Percentiles rank a stretch among this genome's conserved stretches.
phyloP scores from a whole-genome alignment of 37 sponge, comb jelly and placozoan genomes.

The Tethya wilhelma region DNA sequence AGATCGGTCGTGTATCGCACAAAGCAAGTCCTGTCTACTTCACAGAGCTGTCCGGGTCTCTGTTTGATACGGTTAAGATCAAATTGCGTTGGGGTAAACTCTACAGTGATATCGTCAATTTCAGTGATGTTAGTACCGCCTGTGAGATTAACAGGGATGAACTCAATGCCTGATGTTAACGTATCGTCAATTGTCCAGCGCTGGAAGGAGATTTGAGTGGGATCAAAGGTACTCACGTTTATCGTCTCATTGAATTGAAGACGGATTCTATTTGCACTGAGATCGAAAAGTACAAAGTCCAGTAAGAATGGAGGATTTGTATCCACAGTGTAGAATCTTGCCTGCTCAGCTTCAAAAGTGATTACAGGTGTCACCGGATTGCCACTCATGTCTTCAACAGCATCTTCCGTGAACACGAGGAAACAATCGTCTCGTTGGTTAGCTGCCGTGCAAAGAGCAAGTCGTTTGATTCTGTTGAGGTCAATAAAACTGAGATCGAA shows the following conservation, averaged over 20 bases:
- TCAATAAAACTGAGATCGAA: slow-evolving; percentile 61
- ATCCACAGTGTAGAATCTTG: slow-evolving; percentile 72
- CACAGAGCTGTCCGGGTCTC: slow-evolving; percentile 45
- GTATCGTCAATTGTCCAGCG: slow-evolving; percentile 77
- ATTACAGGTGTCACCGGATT: slow-evolving; percentile 38
- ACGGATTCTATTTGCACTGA: slow-evolving; percentile 45
- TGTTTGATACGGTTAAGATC: slow-evolving; percentile 89
- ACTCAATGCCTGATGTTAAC: slow-evolving; percentile 6
- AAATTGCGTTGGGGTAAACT: slow-evolving; percentile 60
- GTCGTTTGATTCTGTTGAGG: slow-evolving; percentile 78
- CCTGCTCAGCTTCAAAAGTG: slow-evolving; percentile 34
- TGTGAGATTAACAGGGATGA: slow-evolving; percentile 55
- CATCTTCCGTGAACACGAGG: slow-evolving; percentile 50
- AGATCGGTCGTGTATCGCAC: slow-evolving; percentile 64
- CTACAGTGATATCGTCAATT: slow-evolving; percentile 73
- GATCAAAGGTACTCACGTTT: slow-evolving; percentile 90
- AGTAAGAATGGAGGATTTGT: slow-evolving; percentile 50
- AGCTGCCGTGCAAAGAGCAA: slow-evolving; percentile 77
- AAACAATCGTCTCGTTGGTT: slow-evolving; percentile 66
- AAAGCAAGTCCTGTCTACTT: slow-evolving; percentile 51
- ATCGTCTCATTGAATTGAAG: slow-evolving; percentile 80
- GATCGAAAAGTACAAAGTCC: slow-evolving; percentile 74
- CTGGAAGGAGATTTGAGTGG: slow-evolving; percentile 80
- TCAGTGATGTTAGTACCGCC: slow-evolving; percentile 67
- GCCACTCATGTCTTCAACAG: slow-evolving; percentile 76